Percentiles rank a stretch among this genome's conserved stretches.
Conservation (phyloP, 2,113 vertebrate species). For the Eubucco bourcierii region DNA sequence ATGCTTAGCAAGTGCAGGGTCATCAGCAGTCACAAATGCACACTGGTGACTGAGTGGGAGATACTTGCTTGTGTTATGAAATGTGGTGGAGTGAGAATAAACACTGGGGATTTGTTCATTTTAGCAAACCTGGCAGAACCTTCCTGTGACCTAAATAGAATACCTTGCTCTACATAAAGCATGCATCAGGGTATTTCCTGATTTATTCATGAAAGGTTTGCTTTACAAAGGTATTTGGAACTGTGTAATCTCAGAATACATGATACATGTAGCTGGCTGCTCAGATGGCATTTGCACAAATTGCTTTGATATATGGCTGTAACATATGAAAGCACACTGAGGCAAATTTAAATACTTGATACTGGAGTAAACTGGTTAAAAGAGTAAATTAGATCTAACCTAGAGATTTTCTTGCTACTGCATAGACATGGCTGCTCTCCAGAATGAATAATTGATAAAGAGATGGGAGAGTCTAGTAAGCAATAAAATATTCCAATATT, state of each 20-base stretch:
- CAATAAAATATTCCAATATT: conserved; percentile 63
- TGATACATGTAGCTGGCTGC: conserved; percentile 77
- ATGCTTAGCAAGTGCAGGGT: conserved; percentile 50
- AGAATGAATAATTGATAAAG: conserved; percentile 69
- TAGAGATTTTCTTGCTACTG: conserved; percentile 49
- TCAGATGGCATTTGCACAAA: conserved; percentile 80
- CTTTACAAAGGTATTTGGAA: conserved; percentile 82
- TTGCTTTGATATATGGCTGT: conserved; percentile 80
- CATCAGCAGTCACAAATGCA: conserved; percentile 57
- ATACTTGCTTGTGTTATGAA: conserved; percentile 75
- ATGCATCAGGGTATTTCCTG: conserved; percentile 84
- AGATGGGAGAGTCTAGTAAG: conserved; percentile 35
- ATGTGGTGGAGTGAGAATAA: conserved; percentile 69
- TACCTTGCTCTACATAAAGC: conserved; percentile 84
- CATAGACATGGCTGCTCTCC: conserved; percentile 35
- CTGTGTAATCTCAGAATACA: conserved; percentile 81
- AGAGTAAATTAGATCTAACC: conserved; percentile 70
- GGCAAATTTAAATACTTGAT: conserved; percentile 76
- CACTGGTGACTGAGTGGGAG: conserved; percentile 35
- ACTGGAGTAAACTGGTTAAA: conserved; percentile 72
- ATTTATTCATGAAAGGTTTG: conserved; percentile 87
- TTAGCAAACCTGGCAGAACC: conserved; percentile 84
- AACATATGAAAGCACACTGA: conserved; percentile 62
- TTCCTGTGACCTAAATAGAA: conserved; percentile 84
- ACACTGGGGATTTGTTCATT: conserved; percentile 79